phyloP scores from a whole-genome alignment of 64 coral and sea anemone genomes.

The Actinia tenebrosa region DNA sequence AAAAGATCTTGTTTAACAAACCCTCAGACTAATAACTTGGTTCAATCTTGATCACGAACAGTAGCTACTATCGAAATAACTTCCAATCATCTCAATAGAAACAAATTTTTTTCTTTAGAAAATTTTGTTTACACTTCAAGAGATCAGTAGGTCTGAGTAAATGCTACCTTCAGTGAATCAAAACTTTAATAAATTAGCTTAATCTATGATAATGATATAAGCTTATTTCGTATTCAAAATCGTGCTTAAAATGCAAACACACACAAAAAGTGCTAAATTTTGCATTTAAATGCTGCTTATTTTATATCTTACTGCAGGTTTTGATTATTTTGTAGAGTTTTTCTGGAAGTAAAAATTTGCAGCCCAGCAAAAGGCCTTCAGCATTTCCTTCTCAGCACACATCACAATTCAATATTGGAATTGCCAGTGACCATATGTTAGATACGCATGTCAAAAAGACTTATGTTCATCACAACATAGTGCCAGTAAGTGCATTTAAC shows the following conservation, averaged over 20 bases:
- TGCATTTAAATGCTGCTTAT: neutral
- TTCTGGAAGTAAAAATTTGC: slow-evolving; percentile 61
- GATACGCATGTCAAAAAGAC: slow-evolving; percentile 65
- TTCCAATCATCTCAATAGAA: neutral
- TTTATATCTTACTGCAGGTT: neutral
- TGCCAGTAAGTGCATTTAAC: slow-evolving; percentile 53
- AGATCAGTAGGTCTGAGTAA: too few species aligned
- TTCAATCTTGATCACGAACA: neutral
- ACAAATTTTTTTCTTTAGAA: neutral
- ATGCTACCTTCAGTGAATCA: too few species aligned
- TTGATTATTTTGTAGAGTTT: slow-evolving; percentile 52
- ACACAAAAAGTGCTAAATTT: too few species aligned
- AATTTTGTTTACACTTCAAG: too few species aligned
- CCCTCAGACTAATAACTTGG: neutral
- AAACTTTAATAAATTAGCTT: too few species aligned
- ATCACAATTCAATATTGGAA: slow-evolving; percentile 76
- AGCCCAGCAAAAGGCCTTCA: slow-evolving; percentile 59
- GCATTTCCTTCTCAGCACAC: slow-evolving; percentile 71
- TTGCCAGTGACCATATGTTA: slow-evolving; percentile 45
- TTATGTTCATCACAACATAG: slow-evolving; percentile 41
- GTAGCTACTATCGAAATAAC: neutral
- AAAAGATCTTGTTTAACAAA: slow-evolving; percentile 17
- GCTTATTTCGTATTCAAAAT: too few species aligned
- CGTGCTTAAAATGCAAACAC: too few species aligned
- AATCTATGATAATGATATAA: too few species aligned